Evolutionary conservation across 2,888 invertebrate genomes (phyloP).

Genomic region (Plebejus melissa): DNA sequence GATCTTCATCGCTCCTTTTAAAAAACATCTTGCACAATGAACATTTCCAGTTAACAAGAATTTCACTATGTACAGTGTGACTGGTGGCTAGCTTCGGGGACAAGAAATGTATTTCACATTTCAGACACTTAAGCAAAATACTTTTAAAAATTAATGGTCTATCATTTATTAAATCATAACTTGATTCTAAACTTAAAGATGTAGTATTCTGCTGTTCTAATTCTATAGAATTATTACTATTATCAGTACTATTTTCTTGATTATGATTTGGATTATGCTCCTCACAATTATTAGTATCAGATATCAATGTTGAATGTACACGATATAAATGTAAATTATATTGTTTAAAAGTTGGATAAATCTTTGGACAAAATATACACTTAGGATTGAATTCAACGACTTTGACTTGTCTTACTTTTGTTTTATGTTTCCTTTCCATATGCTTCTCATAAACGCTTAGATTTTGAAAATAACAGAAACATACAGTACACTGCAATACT

Average conservation of each 20-base stretch:
- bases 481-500: conserved; percentile 32
- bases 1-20: conserved; percentile 49
- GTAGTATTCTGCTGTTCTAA: not conserved
- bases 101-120: conserved; percentile 58
- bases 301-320: conserved; percentile 34
- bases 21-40: conserved; percentile 48
- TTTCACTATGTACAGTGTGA: conserved; percentile 50
- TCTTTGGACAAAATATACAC: conserved; percentile 47
- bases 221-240: not conserved
- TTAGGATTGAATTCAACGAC: conserved; percentile 44
- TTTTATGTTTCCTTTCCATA: conserved; percentile 33
- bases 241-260: not conserved
- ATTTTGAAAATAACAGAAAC: conserved; percentile 34
- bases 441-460: conserved; percentile 31
- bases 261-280: not conserved
- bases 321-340: conserved; percentile 43
- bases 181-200: conserved; percentile 23
- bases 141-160: conserved; percentile 40
- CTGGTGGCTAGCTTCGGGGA: conserved; percentile 46
- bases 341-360: conserved; percentile 34
- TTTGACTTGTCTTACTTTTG: conserved; percentile 32
- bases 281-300: not conserved
- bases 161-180: conserved; percentile 23
- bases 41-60: conserved; percentile 57
- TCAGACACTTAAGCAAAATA: conserved; percentile 53